Evolutionary conservation across 2,888 invertebrate genomes (phyloP).

Genomic region (Erebia palarica): DNA sequence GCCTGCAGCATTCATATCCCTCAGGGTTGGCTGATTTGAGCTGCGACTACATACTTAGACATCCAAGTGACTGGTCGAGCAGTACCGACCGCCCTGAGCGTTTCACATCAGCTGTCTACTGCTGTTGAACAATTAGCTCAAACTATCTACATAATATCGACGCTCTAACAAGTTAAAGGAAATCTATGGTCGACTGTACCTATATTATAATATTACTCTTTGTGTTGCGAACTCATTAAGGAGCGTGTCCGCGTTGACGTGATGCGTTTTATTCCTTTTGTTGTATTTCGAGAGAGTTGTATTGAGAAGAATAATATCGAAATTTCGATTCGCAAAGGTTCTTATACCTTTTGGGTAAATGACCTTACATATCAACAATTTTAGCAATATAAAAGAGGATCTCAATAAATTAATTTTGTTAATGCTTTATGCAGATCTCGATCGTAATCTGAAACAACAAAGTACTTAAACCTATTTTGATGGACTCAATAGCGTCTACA

Average conservation of each 20-base stretch:
- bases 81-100: no score
- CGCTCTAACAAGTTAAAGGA: not conserved
- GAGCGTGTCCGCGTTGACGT: slow-evolving; percentile 53
- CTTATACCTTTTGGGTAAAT: slow-evolving; percentile 17
- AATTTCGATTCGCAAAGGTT: slow-evolving; percentile 21
- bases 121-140: no score
- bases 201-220: slow-evolving; percentile 57
- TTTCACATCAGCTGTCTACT: no score
- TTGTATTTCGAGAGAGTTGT: slow-evolving; percentile 38
- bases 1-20: no score
- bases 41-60: no score
- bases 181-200: slow-evolving; percentile 28
- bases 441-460: no score
- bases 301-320: slow-evolving; percentile 25
- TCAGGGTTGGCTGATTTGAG: no score
- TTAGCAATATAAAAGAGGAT: not conserved
- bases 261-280: slow-evolving; percentile 46
- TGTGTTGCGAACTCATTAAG: slow-evolving; percentile 59
- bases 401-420: not conserved
- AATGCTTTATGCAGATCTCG: no score
- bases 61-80: no score
- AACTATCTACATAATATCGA: not conserved
- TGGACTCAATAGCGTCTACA: not conserved
- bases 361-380: not conserved
- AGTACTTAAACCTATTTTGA: not conserved